Evolutionary conservation across 2,888 invertebrate species (phyloP), one percentile per base, ranked within the genome.

Genomic region (Nudaria mundana): DNA sequence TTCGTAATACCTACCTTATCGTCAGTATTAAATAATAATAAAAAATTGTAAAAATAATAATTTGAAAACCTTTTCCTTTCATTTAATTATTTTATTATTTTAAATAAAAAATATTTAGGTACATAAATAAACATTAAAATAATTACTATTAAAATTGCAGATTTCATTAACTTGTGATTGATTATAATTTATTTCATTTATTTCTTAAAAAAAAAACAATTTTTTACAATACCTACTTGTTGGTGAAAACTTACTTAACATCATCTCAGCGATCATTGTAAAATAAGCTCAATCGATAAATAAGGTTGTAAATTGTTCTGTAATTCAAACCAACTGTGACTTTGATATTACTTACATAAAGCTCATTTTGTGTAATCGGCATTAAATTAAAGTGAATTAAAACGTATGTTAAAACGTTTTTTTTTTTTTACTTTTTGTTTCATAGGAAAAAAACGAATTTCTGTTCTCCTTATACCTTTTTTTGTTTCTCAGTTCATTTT

Each of bases 291-390:
- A 71, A 66, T 68, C 57, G 33, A 40, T 72, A 78, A 73, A 46
- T 86, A 85, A 87, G 86, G 81, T 85, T 87, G 86, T 87, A 87
- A 80, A 85, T 81, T 79, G 68, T 76, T 82, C 71, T 67, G 73
- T 79, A 76, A 81, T 80, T 81, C 75, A 50, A 61, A 54, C 76
- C 76, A 60, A 44, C 76, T 74, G 82, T 81, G 84, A 86, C 76
- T 86, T 83, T 80, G 71, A 78, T 78, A 84, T 81, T 76, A 81
- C 57, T 60, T 56, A 70, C 62, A 59, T 81, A 81, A 80, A 69
- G 81, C 81, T 82, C 84, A 80, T 81, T n/a, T 71, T 76, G 80
- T 86, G 77, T 86, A 87, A 77, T 83, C 87, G 69, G 79, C 82
- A 73, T 80, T 69, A 71, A 47, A 80, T 78, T 69, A 71, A 47